Evolutionary conservation across 2,113 vertebrate genomes (phyloP).

Genomic region (Lycaon pictus): DNA sequence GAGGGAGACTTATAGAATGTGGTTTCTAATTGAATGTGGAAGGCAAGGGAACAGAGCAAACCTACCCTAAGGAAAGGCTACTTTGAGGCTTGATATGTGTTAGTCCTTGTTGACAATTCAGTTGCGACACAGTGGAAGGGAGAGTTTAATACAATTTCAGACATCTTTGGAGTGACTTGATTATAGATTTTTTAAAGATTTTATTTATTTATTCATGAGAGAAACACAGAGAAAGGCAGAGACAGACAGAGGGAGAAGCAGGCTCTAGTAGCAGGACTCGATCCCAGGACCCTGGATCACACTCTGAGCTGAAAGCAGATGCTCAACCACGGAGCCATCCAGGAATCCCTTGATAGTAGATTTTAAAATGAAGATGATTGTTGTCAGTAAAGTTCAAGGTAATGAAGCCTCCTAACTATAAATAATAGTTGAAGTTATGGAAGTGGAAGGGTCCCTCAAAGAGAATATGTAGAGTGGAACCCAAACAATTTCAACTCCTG

Average conservation of each 20-base stretch:
- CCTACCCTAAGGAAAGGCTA: neutral
- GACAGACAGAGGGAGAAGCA: too few species aligned
- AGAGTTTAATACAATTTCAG: neutral
- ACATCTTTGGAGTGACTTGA: neutral
- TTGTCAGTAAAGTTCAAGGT: neutral
- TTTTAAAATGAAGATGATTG: neutral
- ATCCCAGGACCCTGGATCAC: too few species aligned
- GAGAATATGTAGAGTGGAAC: neutral
- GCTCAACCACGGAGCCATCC: too few species aligned
- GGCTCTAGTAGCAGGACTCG: too few species aligned
- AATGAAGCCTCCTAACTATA: neutral
- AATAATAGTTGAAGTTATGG: neutral
- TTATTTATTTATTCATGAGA: too few species aligned
- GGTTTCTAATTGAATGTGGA: neutral
- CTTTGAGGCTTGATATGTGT: neutral
- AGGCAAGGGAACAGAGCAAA: neutral
- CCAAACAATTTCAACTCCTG: neutral
- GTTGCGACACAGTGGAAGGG: rapidly evolving
- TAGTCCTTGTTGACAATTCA: neutral
- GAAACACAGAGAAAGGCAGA: too few species aligned
- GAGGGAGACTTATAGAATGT: too few species aligned
- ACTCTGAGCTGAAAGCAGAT: too few species aligned
- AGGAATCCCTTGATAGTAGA: neutral
- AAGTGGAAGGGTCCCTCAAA: neutral
- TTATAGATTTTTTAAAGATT: neutral